phyloP scores from a whole-genome alignment of 2,113 vertebrate genomes.

The Pygoscelis adeliae region DNA sequence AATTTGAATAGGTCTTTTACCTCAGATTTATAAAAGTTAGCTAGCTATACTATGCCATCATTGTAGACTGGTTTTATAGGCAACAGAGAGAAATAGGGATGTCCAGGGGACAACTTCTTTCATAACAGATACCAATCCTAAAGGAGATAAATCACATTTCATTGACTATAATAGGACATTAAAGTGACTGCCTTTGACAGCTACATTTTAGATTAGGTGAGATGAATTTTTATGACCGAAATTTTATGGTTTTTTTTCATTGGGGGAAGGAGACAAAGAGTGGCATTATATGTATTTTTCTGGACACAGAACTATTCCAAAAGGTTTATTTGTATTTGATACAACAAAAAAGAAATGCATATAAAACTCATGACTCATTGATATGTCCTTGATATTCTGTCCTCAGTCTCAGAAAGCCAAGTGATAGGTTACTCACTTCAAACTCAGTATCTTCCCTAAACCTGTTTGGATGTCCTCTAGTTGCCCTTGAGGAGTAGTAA shows the following conservation, averaged over 20 bases:
- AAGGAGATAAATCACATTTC: not conserved
- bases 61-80: not conserved
- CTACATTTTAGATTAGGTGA: not conserved
- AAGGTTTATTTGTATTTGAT: not conserved
- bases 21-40: not conserved
- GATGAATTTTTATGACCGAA: not conserved
- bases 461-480: not conserved
- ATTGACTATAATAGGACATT: not conserved
- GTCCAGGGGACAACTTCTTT: not conserved
- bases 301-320: not conserved
- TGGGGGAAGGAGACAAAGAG: not conserved
- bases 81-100: not conserved
- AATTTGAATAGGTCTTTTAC: not conserved
- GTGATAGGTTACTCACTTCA: not conserved
- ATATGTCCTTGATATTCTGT: not conserved
- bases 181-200: not conserved
- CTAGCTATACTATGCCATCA: not conserved
- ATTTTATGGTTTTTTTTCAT: not conserved
- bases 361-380: not conserved
- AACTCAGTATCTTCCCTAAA: not conserved
- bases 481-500: not conserved
- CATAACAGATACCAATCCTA: not conserved
- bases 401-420: not conserved
- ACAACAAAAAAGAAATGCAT: not conserved
- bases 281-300: not conserved